phyloP scores from a whole-genome alignment of 2,888 invertebrate species.

The Folsomia candida region DNA sequence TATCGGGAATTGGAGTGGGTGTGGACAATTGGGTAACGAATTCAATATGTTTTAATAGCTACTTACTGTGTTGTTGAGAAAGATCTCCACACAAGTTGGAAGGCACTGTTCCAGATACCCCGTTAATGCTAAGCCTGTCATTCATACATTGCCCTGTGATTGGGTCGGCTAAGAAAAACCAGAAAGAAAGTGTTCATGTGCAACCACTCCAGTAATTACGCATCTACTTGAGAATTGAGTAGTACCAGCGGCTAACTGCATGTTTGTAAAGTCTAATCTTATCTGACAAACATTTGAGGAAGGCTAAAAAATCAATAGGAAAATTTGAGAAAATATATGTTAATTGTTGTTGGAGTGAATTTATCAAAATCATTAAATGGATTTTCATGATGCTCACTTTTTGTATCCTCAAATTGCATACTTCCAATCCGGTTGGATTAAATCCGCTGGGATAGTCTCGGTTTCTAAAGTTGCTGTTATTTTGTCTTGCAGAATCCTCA shows the following conservation, averaged over 20 bases:
- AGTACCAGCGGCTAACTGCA: conserved; percentile 40
- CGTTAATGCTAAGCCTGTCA: conserved; percentile 44
- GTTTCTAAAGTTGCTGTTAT: conserved; percentile 46
- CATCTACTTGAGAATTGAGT: too few species aligned
- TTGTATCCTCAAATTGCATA: conserved; percentile 46
- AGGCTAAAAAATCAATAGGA: conserved; percentile 22
- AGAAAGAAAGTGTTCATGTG: too few species aligned
- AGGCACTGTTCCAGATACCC: conserved; percentile 38
- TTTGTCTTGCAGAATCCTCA: conserved; percentile 38
- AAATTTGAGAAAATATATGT: too few species aligned
- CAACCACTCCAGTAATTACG: too few species aligned
- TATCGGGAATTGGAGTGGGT: too few species aligned
- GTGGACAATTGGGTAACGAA: too few species aligned
- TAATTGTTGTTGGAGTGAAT: too few species aligned
- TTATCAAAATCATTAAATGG: too few species aligned
- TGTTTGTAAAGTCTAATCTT: conserved; percentile 38
- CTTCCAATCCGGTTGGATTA: conserved; percentile 42
- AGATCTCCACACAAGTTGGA: conserved; percentile 46
- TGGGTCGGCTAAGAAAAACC: conserved; percentile 30
- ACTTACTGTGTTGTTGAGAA: conserved; percentile 46
- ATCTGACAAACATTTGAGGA: conserved; percentile 44
- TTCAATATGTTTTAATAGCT: too few species aligned
- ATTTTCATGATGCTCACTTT: conserved; percentile 35
- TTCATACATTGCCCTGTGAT: conserved; percentile 38
- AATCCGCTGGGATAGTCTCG: conserved; percentile 37